Conservation (phyloP, 2,113 vertebrate species). For the Aythya baeri region DNA sequence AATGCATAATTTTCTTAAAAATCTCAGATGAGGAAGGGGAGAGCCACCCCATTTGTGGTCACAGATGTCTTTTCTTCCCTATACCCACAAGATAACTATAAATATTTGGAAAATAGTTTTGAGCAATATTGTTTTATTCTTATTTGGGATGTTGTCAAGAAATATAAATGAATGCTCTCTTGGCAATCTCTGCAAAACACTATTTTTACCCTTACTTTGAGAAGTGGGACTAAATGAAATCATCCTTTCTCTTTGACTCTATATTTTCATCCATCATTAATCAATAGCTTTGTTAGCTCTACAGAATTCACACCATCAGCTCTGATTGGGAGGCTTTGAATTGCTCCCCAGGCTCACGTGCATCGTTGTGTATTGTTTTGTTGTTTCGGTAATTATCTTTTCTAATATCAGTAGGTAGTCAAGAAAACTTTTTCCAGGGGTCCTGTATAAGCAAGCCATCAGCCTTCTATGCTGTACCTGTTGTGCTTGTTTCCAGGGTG, state of each 20-base stretch:
- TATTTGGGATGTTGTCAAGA: background rate
- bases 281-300: background rate
- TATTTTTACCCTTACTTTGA: background rate
- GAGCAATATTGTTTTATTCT: background rate
- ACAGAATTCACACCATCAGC: background rate
- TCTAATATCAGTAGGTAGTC: background rate
- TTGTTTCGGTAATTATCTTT: background rate
- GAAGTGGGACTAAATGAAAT: background rate
- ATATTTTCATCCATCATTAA: background rate
- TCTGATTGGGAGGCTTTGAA: background rate
- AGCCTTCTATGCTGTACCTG: accelerated
- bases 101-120: background rate
- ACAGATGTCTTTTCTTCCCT: background rate
- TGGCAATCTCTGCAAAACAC: background rate
- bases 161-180: accelerated
- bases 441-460: background rate
- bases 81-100: background rate
- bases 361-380: background rate
- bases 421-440: background rate
- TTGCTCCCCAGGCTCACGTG: accelerated
- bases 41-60: accelerated
- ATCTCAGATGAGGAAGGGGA: background rate
- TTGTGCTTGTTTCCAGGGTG: background rate
- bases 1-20: background rate
- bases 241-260: background rate